Conservation (phyloP, 2,888 invertebrate genomes). For the Endotricha flammealis region DNA sequence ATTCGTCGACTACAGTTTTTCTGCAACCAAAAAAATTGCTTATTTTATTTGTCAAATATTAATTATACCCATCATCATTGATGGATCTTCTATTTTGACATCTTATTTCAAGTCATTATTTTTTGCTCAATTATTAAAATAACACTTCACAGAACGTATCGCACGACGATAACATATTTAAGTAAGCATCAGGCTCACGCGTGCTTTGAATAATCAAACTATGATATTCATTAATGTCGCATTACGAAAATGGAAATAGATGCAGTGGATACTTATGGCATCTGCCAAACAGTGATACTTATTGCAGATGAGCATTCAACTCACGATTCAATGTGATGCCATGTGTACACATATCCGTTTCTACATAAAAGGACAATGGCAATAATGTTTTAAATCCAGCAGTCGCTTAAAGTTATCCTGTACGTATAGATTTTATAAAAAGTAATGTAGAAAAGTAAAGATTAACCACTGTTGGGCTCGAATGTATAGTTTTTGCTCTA, state of each 20-base stretch:
- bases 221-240: conserved; percentile 44
- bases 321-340: conserved; percentile 30
- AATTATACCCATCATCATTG: conserved; percentile 1
- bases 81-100: conserved; percentile 4
- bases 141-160: neutral
- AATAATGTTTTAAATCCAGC: neutral
- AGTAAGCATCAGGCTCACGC: neutral
- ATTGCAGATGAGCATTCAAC: conserved; percentile 36
- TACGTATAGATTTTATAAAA: too few relatives aligned
- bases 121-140: conserved; percentile 1
- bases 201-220: conserved; percentile 32
- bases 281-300: conserved; percentile 25
- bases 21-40: conserved; percentile 1
- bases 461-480: conserved; percentile 9
- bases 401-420: too few relatives aligned
- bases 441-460: too few relatives aligned
- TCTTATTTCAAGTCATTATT: conserved; percentile 1
- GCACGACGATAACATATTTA: conserved; percentile 1
- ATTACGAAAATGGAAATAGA: conserved; percentile 43
- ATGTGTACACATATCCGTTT: neutral
- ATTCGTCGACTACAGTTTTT: conserved; percentile 6
- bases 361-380: neutral
- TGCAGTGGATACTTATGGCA: conserved; percentile 39
- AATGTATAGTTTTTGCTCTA: conserved; percentile 41
- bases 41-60: conserved; percentile 2